Evolutionary conservation across 2,113 vertebrate genomes (phyloP), one percentile per base, ranked within the genome.

Genomic region (Chaetodon trifascialis): DNA sequence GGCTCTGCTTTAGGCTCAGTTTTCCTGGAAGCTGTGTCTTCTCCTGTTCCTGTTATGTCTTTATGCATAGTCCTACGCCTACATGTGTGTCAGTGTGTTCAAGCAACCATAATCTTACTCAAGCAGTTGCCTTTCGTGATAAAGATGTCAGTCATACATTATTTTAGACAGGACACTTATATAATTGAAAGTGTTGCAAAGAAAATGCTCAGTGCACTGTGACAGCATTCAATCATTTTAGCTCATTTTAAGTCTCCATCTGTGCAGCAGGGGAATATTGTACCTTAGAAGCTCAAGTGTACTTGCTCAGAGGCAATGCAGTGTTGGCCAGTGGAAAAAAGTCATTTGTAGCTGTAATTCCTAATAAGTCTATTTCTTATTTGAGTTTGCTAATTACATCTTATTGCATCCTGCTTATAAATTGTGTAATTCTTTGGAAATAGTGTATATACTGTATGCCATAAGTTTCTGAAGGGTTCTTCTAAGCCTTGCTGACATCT

Each of bases 11-110:
- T 16, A 25, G 65, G 59, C 52, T 44, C 17, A 42, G 71, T 72
- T 71, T 64, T 56, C 25, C 59, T 83, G 49, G 54, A 56, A 79
- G 71, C 78, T 47, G 55, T 23, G 62, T 60, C 62, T 23, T 46
- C 55, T 62, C 55, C 55, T 34, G 44, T 70, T 49, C 51, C 38
- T 56, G 55, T 52, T 47, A 25, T 17, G 62, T 73, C 30, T 67
- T 63, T 7, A n/a, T 54, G 56, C 47, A 72, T 49, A 60, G n/a
- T 0, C 21, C 4, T 52, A 75, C 51, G 19, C 46, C 16, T 15
- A 23, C 62, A 25, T 17, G 11, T 11, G 21, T 64, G 60, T 69
- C 46, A 70, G 76, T 52, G 30, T 4, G 5, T 70, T 68, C 65
- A 56, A 77, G 21, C 12, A 11, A 16, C 19, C 4, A 2, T 51